phyloP scores from a whole-genome alignment of 2,113 vertebrate species.

The Pollachius pollachius region DNA sequence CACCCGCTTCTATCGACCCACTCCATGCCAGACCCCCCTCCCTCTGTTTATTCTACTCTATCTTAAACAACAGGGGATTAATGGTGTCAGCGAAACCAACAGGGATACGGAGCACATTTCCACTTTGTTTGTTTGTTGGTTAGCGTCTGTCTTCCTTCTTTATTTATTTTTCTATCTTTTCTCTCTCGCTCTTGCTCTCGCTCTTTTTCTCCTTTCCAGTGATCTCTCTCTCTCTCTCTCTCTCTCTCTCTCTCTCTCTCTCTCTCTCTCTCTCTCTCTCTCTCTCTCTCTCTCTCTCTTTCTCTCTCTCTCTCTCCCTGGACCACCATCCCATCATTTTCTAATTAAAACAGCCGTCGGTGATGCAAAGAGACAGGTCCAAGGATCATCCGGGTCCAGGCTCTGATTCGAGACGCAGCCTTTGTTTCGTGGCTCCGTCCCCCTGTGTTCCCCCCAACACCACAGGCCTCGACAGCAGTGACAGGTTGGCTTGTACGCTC shows the following conservation, averaged over 20 bases:
- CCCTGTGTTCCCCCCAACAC: background rate
- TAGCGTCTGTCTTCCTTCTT: background rate
- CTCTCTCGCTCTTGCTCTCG: background rate
- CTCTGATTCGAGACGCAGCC: too few species aligned
- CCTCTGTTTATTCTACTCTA: conserved; percentile 30
- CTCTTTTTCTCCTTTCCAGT: too few species aligned
- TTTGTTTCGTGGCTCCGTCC: too few species aligned
- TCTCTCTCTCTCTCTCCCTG: too few species aligned
- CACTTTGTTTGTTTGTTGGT: conserved; percentile 1
- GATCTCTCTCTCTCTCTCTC: too few species aligned
- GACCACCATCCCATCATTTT: too few species aligned
- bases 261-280: too few species aligned
- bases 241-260: too few species aligned
- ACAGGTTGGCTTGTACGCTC: conserved; percentile 32
- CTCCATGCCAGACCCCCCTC: conserved; percentile 21
- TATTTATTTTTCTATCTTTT: background rate
- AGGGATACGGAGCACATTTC: background rate
- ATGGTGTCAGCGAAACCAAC: conserved; percentile 23
- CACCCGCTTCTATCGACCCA: conserved; percentile 33
- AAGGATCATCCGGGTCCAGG: too few species aligned
- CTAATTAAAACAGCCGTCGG: too few species aligned
- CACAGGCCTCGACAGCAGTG: conserved; percentile 27
- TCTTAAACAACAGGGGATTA: conserved; percentile 35
- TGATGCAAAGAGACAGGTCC: too few species aligned
- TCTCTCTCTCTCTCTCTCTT: conserved; percentile 2